Percentiles rank a stretch among this genome's conserved stretches.
These are phyloP conservation scores for Netelia virgata DNA, from an alignment of 2,888 invertebrate species.

Conservation along the genomic window DNA sequence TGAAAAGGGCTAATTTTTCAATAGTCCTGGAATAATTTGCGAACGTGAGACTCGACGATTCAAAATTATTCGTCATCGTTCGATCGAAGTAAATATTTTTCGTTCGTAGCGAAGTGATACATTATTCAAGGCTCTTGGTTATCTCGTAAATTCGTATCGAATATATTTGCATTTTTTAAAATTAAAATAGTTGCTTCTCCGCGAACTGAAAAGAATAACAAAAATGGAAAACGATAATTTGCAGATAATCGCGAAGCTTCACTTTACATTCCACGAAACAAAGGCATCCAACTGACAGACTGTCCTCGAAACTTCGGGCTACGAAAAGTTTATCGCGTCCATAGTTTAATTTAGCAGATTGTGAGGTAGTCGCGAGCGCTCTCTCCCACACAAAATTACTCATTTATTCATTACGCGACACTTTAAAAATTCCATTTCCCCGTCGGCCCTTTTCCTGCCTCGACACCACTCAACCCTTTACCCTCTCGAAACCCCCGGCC, in stretches of 20 bases:
- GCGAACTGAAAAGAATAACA: too few species aligned
- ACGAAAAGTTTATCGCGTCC: slow-evolving; percentile 27
- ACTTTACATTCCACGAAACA: slow-evolving; percentile 5
- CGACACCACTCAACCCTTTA: slow-evolving; percentile 32
- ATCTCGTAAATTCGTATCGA: neutral
- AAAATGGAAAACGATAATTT: slow-evolving; percentile 2
- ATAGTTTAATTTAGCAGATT: slow-evolving; percentile 28
- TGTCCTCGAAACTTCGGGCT: neutral
- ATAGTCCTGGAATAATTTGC: too few species aligned
- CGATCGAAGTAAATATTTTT: too few species aligned
- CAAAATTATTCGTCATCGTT: too few species aligned
- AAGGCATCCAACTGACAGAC: neutral
- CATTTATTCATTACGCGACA: slow-evolving; percentile 65
- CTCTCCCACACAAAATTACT: slow-evolving; percentile 40
- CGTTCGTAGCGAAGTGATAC: too few species aligned
- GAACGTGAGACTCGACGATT: too few species aligned
- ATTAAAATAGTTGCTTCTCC: too few species aligned
- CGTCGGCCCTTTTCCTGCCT: slow-evolving; percentile 25
- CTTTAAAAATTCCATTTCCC: slow-evolving; percentile 65
- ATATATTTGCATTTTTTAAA: neutral
- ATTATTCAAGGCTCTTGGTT: neutral
- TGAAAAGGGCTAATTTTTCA: neutral
- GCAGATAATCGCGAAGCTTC: neutral
- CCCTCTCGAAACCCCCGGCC: slow-evolving; percentile 15
- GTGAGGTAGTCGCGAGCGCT: slow-evolving; percentile 9